Conservation (phyloP, 2,113 vertebrate genomes). For the Noctilio leporinus region DNA sequence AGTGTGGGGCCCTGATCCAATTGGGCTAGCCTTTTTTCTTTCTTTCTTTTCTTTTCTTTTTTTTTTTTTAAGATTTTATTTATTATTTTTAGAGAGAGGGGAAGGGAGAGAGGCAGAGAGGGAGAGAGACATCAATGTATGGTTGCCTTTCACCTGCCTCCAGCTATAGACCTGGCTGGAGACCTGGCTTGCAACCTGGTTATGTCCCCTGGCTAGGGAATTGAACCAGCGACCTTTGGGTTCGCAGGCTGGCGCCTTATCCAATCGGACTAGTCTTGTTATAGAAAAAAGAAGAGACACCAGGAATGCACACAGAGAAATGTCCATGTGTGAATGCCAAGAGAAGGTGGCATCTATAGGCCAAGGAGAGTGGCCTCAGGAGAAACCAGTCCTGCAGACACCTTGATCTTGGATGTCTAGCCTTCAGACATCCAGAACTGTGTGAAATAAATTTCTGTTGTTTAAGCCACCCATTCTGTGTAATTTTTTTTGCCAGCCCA, state of each 20-base stretch:
- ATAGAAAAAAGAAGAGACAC: neutral
- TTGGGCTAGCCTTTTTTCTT: neutral
- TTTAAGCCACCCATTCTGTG: neutral
- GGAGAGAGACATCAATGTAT: too few relatives aligned
- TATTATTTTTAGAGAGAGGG: too few relatives aligned
- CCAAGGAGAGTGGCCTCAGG: neutral
- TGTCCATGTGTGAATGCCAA: neutral
- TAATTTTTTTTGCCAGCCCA: neutral
- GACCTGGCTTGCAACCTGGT: too few relatives aligned
- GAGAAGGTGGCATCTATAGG: neutral
- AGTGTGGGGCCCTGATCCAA: neutral
- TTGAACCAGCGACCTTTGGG: too few relatives aligned
- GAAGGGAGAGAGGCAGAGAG: too few relatives aligned
- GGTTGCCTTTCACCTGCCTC: too few relatives aligned
- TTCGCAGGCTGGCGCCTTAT: too few relatives aligned
- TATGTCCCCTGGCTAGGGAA: too few relatives aligned
- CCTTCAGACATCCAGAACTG: neutral
- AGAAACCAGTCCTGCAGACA: neutral
- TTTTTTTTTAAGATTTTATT: too few relatives aligned
- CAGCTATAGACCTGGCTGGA: too few relatives aligned
- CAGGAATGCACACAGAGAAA: neutral
- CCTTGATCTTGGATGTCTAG: neutral
- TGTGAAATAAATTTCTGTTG: neutral
- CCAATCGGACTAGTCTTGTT: neutral
- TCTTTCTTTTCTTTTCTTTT: too few relatives aligned